Evolutionary conservation across 1,140 invertebrate species (phyloP), one percentile per base, ranked within the genome.

Genomic region (Drosophila murphyi): DNA sequence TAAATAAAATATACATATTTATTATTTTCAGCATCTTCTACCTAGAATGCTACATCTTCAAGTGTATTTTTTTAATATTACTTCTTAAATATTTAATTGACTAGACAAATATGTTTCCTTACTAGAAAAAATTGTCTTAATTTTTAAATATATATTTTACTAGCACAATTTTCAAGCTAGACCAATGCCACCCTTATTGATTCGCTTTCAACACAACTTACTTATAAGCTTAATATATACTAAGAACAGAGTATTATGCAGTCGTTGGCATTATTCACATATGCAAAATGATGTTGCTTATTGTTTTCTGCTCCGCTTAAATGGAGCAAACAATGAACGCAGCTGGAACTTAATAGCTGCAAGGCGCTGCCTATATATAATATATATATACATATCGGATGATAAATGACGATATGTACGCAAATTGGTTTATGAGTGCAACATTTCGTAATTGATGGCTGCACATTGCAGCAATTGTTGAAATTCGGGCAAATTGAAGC

Each of bases 401-500:
- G 80, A 82, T 82, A 83, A 82, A 82, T 82, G 80, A 72, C 72
- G 65, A 72, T 61, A 75, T 80, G 61, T 61, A 83, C 80, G 80
- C 80, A 82, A 82, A 82, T 83, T 83, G 83, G 72, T 83, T 82
- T 80, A 80, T 82, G 76, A 67, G 76, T 76, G 71, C 76, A 76
- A 62, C 80, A n/a, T n/a, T 50, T 41, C 61, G 57, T 54, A 72
- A 83, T 82, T 83, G 80, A 83, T 82, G 80, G 61, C 67, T 62
- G 48, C 67, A 70, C 65, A 60, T 43, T 35, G 34, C 61, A 12
- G 67, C 32, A 29, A 47, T 28, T 32, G 20, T 35, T 45, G 39
- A 57, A 35, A 43, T 43, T 57, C 5, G 37, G 12, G 34, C 12
- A 61, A 69, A 39, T 54, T 32, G 32, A 28, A 68, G n/a, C 31